A percentile compares a stretch with the other conserved stretches of the same genome.
Evolutionary conservation across 2,888 invertebrate genomes (phyloP).

Genomic region (Oscheius sp.): DNA sequence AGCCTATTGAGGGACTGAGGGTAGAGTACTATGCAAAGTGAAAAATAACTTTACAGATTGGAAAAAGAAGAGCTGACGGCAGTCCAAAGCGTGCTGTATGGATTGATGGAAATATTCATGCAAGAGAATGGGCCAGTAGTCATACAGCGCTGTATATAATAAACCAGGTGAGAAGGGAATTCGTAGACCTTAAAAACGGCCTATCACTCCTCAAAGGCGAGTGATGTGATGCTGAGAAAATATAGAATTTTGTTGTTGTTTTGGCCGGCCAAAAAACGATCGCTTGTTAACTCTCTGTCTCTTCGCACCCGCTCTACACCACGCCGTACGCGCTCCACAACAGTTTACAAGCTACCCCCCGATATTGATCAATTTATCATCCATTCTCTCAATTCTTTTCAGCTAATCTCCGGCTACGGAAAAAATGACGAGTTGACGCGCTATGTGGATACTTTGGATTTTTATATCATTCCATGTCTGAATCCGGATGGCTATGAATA

Average conservation of each 20-base stretch:
- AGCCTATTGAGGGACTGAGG: slow-evolving; percentile 68
- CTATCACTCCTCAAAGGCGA: too few species aligned
- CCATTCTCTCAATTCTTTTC: slow-evolving; percentile 27
- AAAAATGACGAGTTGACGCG: slow-evolving; percentile 60
- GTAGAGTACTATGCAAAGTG: slow-evolving; percentile 32
- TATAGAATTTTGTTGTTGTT: too few species aligned
- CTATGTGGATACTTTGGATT: slow-evolving; percentile 62
- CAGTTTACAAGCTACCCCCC: too few species aligned
- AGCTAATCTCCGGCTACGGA: slow-evolving; percentile 66
- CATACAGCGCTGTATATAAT: slow-evolving; percentile 70
- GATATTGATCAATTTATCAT: too few species aligned
- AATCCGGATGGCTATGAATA: slow-evolving; percentile 70
- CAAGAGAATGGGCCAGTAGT: slow-evolving; percentile 69
- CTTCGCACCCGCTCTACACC: too few species aligned
- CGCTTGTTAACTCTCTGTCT: too few species aligned
- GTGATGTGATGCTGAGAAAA: too few species aligned
- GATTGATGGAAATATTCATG: slow-evolving; percentile 71
- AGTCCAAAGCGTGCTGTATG: slow-evolving; percentile 62
- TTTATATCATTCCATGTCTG: slow-evolving; percentile 66
- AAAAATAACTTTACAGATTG: slow-evolving; percentile 44
- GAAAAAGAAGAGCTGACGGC: slow-evolving; percentile 44
- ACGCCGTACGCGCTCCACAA: too few species aligned
- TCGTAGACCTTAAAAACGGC: too few species aligned
- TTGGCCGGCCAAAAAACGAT: too few species aligned
- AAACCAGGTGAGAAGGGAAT: slow-evolving; percentile 59